These are phyloP conservation scores for Calliopsis andreniformis DNA, from an alignment of 1,140 invertebrate genomes.

Conservation along the genomic window DNA sequence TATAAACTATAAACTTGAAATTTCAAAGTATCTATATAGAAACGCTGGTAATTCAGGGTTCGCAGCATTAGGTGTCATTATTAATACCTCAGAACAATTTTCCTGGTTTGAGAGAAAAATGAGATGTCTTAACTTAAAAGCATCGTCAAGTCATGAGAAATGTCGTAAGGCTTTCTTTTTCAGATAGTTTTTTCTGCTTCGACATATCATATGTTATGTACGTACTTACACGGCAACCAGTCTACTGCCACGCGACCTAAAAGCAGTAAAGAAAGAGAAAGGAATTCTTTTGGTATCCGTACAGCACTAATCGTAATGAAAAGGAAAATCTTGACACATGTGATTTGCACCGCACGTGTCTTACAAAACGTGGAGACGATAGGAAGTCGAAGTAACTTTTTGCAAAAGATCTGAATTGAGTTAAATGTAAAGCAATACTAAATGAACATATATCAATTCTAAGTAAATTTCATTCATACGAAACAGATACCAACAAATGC, in stretches of 20 bases:
- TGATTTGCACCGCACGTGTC: no score
- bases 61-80: neutral
- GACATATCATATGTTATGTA: conserved; percentile 3
- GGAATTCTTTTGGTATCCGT: conserved; percentile 11
- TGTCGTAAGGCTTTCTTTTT: conserved; percentile 12
- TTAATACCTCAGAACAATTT: neutral
- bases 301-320: neutral
- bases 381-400: no score
- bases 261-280: conserved; percentile 39
- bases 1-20: neutral
- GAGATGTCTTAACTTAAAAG: neutral
- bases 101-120: neutral
- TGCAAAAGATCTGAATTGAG: neutral
- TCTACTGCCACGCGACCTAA: conserved; percentile 18
- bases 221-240: neutral
- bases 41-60: neutral
- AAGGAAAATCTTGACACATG: neutral
- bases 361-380: no score
- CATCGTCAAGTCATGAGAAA: neutral
- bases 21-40: neutral
- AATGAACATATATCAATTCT: neutral
- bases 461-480: neutral
- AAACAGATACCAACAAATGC: neutral
- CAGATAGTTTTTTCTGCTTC: conserved; percentile 3
- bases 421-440: neutral